These are phyloP conservation scores for Ditylenchus dipsaci DNA, from an alignment of 1,140 invertebrate species.

Conservation along the genomic window DNA sequence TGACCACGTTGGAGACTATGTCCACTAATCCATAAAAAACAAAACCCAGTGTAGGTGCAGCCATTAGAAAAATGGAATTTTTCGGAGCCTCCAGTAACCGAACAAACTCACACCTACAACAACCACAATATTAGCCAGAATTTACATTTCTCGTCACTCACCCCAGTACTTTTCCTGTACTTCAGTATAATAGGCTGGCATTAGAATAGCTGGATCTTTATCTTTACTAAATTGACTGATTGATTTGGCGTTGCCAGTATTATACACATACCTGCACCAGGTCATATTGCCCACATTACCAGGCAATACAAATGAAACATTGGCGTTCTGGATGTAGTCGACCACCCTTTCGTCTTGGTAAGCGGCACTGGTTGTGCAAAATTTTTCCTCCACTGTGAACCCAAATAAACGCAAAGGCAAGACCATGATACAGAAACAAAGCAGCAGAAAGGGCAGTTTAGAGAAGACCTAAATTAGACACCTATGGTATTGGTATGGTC, in stretches of 20 bases:
- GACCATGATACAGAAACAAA: slow-evolving; percentile 33
- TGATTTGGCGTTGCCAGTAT: no score
- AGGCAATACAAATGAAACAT: slow-evolving; percentile 28
- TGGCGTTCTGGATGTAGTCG: not conserved
- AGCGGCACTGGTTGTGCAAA: slow-evolving; percentile 23
- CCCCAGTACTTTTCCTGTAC: slow-evolving; percentile 48
- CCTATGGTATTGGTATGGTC: not conserved
- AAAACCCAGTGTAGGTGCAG: slow-evolving; percentile 33
- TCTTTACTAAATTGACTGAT: slow-evolving; percentile 15
- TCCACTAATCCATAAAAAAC: slow-evolving; percentile 36
- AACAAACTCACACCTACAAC: slow-evolving; percentile 31
- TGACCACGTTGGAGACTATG: slow-evolving; percentile 5
- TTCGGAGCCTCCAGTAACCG: slow-evolving; percentile 38
- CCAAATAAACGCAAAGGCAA: slow-evolving; percentile 40
- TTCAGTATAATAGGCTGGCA: slow-evolving; percentile 35
- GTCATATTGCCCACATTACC: slow-evolving; percentile 30
- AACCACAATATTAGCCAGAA: no score
- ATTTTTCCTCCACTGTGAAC: slow-evolving; percentile 38
- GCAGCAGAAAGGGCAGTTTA: slow-evolving; percentile 21
- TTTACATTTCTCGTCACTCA: no score
- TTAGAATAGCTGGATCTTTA: slow-evolving; percentile 12
- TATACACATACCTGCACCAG: slow-evolving; percentile 34
- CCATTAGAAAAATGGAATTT: slow-evolving; percentile 43
- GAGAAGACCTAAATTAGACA: slow-evolving; percentile 17
- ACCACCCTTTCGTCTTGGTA: slow-evolving; percentile 10